Conservation (phyloP, 2,797 vertebrate species). For the Channa striata region DNA sequence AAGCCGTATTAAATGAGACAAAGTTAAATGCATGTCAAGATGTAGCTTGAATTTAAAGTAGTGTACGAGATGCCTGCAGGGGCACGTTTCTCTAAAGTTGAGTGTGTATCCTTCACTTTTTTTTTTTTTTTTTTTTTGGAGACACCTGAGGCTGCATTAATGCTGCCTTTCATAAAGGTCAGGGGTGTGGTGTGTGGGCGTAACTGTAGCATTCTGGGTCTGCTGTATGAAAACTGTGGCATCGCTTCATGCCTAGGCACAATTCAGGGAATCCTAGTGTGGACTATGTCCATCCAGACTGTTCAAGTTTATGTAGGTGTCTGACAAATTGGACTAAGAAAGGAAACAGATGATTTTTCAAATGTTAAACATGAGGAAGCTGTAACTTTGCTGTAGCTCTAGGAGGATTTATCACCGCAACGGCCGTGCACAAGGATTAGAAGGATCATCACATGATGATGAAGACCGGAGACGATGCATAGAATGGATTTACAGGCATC, state of each 20-base stretch:
- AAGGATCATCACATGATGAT: slow-evolving; percentile 21
- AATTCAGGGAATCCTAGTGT: slow-evolving; percentile 13
- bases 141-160: slow-evolving; percentile 53
- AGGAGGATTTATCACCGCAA: slow-evolving; percentile 35
- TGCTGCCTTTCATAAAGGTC: slow-evolving; percentile 55
- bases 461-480: slow-evolving; percentile 15
- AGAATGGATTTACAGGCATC: slow-evolving; percentile 32
- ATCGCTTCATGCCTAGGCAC: slow-evolving; percentile 29
- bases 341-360: neutral
- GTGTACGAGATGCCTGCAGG: slow-evolving; percentile 72
- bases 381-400: slow-evolving; percentile 17
- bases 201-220: slow-evolving; percentile 33
- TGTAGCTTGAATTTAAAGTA: slow-evolving; percentile 50
- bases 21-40: slow-evolving; percentile 38
- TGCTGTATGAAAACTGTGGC: slow-evolving; percentile 44
- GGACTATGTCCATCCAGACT: slow-evolving; percentile 1
- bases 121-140: slow-evolving; percentile 31
- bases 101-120: slow-evolving; percentile 53
- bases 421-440: slow-evolving; percentile 15
- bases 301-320: neutral
- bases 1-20: slow-evolving; percentile 22
- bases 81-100: slow-evolving; percentile 59
- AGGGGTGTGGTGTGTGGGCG: slow-evolving; percentile 71
- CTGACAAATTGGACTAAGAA: neutral
- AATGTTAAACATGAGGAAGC: neutral